Evolutionary conservation across 2,888 invertebrate genomes (phyloP).

Genomic region (Tipula vernalis): DNA sequence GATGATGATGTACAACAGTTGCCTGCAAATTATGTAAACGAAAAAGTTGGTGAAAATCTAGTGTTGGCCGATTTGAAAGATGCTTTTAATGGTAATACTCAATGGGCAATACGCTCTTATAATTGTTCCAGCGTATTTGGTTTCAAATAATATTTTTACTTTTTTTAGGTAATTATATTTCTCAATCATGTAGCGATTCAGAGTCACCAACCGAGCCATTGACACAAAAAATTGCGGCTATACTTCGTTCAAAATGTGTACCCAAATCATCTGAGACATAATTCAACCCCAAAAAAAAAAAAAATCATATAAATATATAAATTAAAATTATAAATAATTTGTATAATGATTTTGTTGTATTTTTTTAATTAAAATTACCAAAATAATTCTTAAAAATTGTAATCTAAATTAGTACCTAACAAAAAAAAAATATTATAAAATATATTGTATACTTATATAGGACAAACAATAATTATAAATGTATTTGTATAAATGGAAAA

Average conservation of each 20-base stretch:
- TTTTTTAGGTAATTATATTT: slow-evolving; percentile 28
- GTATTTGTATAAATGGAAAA: neutral
- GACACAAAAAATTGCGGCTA: slow-evolving; percentile 33
- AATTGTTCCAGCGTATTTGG: neutral
- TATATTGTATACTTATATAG: neutral
- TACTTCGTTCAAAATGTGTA: slow-evolving; percentile 32
- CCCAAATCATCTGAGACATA: slow-evolving; percentile 17
- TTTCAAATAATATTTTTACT: neutral
- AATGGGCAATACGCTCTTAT: neutral
- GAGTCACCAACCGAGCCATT: slow-evolving; percentile 35
- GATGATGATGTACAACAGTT: slow-evolving; percentile 23
- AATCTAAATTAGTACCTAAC: neutral
- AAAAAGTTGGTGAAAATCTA: neutral
- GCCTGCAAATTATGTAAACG: neutral
- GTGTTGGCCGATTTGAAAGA: slow-evolving; percentile 6
- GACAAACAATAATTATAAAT: neutral
- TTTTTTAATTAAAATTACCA: neutral
- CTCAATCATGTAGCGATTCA: slow-evolving; percentile 35
- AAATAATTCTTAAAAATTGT: neutral
- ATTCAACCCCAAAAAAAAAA: neutral
- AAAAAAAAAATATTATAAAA: neutral
- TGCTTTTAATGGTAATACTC: slow-evolving; percentile 9
- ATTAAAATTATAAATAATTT: neutral
- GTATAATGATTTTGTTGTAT: neutral
- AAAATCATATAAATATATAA: neutral